Evolutionary conservation across 2,888 invertebrate genomes (phyloP).

Genomic region (Shargacucullia verbasci): DNA sequence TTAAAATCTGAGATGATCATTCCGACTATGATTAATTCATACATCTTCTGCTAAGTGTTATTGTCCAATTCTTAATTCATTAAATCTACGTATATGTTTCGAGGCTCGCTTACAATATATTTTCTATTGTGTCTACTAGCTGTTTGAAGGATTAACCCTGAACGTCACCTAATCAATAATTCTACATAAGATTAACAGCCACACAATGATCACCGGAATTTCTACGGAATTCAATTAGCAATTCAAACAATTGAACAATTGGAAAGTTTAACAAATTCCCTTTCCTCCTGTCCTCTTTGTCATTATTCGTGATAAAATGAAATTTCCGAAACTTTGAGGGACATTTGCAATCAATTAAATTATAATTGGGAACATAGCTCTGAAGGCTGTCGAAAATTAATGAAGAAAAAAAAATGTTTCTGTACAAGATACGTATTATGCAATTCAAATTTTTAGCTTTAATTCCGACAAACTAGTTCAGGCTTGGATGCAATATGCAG

Average conservation of each 20-base stretch:
- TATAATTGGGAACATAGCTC: constrained; percentile 25
- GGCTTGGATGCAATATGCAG: too few relatives aligned
- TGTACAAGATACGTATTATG: not conserved
- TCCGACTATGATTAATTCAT: too few relatives aligned
- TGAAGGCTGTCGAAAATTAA: constrained; percentile 13
- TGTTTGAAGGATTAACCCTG: too few relatives aligned
- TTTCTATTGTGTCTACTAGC: too few relatives aligned
- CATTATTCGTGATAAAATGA: constrained; percentile 19
- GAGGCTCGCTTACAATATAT: too few relatives aligned
- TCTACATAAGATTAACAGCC: not conserved
- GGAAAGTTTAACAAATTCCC: constrained; percentile 1
- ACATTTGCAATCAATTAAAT: constrained; percentile 20
- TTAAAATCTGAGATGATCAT: too few relatives aligned
- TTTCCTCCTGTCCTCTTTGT: not conserved
- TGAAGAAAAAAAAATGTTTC: constrained; percentile 10
- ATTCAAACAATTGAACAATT: constrained; percentile 13
- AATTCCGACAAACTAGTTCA: too few relatives aligned
- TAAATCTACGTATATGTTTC: too few relatives aligned
- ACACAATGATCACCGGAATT: not conserved
- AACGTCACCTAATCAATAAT: too few relatives aligned
- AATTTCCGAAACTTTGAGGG: constrained; percentile 13
- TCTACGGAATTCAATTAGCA: constrained; percentile 1
- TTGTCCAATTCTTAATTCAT: too few relatives aligned
- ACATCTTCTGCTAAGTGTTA: too few relatives aligned
- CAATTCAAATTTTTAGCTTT: too few relatives aligned